Conservation (phyloP, 53 echinoderm and acorn worm species). For the Mesocentrotus franciscanus region DNA sequence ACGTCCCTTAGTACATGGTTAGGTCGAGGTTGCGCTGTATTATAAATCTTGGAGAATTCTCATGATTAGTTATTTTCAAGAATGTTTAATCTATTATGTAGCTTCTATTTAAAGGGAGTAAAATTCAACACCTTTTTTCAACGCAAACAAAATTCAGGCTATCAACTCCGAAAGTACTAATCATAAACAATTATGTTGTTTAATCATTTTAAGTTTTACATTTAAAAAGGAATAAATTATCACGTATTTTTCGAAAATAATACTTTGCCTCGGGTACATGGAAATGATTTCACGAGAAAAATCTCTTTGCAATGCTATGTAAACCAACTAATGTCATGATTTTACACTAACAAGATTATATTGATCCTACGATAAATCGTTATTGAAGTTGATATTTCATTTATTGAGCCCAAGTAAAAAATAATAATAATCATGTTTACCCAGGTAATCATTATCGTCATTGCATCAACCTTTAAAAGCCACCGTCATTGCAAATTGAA, state of each 20-base stretch:
- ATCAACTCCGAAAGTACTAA: no score
- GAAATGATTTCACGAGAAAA: neutral
- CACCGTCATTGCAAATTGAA: neutral
- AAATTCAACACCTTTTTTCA: no score
- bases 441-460: neutral
- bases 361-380: neutral
- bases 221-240: neutral
- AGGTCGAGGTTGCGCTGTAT: no score
- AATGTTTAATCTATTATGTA: no score
- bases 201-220: no score
- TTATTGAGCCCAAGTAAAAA: neutral
- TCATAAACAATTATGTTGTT: no score
- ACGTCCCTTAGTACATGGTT: no score
- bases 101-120: no score
- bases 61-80: no score
- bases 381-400: neutral
- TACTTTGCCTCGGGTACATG: no score
- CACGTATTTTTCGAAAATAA: neutral
- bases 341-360: neutral
- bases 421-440: neutral
- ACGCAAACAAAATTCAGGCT: no score
- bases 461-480: slow-evolving; percentile 18
- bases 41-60: no score
- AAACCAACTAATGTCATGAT: neutral
- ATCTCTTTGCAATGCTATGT: neutral